Conservation (phyloP, 1,140 invertebrate genomes). For the Zophobas atratus region DNA sequence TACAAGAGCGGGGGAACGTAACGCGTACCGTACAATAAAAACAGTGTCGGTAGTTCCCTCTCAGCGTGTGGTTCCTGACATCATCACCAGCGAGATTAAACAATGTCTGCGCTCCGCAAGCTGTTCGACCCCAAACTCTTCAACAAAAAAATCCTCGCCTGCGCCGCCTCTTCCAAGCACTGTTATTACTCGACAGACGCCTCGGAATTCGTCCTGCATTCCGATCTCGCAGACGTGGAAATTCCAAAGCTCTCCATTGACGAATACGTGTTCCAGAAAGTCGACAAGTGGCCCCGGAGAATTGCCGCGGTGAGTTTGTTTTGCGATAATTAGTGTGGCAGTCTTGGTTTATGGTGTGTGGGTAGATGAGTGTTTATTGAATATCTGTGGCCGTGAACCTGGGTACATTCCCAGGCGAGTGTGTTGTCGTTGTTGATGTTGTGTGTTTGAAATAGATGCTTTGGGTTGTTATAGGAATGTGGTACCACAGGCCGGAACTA, state of each 20-base stretch:
- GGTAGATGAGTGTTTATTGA: too few relatives aligned
- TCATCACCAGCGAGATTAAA: neutral
- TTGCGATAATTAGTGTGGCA: neutral
- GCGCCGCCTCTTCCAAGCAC: neutral
- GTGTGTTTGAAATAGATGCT: too few relatives aligned
- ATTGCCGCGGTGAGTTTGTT: conserved; percentile 50
- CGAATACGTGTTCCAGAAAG: conserved; percentile 48
- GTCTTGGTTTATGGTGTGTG: too few relatives aligned
- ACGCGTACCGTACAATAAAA: too few relatives aligned
- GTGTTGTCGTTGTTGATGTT: too few relatives aligned
- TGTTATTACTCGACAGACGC: conserved; percentile 1
- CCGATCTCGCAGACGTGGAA: conserved; percentile 43
- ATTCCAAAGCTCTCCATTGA: conserved; percentile 49
- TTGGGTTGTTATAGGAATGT: conserved; percentile 73
- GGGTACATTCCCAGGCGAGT: too few relatives aligned
- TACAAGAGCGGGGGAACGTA: too few relatives aligned
- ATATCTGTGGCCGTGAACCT: neutral
- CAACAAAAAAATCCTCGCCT: conserved; percentile 9
- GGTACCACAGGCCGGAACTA: conserved; percentile 79
- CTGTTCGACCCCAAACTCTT: neutral
- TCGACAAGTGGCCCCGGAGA: conserved; percentile 34
- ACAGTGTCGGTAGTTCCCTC: too few relatives aligned
- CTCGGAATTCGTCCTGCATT: conserved; percentile 21
- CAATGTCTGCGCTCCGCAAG: neutral
- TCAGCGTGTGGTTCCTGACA: too few relatives aligned